Conservation (phyloP, 2,888 invertebrate genomes). For the Tipula vernalis region DNA sequence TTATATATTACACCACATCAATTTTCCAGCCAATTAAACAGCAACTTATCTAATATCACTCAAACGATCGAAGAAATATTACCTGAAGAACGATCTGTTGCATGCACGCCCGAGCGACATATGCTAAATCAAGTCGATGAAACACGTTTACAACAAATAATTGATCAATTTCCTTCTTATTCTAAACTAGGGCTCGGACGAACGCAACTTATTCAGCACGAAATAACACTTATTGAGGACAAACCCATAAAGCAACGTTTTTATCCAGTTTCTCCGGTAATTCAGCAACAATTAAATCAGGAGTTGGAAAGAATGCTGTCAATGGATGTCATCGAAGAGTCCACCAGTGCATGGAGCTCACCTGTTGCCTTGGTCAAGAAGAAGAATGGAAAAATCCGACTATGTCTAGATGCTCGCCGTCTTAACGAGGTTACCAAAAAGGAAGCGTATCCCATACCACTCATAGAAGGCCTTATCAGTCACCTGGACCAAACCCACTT, state of each 20-base stretch:
- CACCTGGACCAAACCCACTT: not conserved
- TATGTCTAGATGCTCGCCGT: slow-evolving; percentile 20
- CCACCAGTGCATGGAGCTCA: slow-evolving; percentile 22
- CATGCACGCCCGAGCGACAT: too few relatives aligned
- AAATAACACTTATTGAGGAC: not conserved
- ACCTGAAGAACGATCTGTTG: too few relatives aligned
- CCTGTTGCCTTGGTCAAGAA: slow-evolving; percentile 22
- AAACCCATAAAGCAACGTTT: slow-evolving; percentile 17
- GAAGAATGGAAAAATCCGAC: slow-evolving; percentile 18
- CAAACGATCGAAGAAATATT: too few relatives aligned
- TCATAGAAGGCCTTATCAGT: not conserved
- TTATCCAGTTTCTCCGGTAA: slow-evolving; percentile 17
- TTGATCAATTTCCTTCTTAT: not conserved
- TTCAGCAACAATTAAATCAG: slow-evolving; percentile 16
- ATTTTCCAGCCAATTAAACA: not conserved
- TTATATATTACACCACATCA: not conserved
- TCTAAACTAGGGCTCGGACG: not conserved
- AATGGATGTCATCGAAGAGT: slow-evolving; percentile 22
- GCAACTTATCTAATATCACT: too few relatives aligned
- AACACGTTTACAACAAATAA: too few relatives aligned
- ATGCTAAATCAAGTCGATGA: too few relatives aligned
- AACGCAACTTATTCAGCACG: not conserved
- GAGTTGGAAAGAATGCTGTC: slow-evolving; percentile 25
- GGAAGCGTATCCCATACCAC: not conserved
- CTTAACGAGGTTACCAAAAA: not conserved